Evolutionary conservation across 2,113 vertebrate genomes (phyloP).

Genomic region (Hepsetus odoe): DNA sequence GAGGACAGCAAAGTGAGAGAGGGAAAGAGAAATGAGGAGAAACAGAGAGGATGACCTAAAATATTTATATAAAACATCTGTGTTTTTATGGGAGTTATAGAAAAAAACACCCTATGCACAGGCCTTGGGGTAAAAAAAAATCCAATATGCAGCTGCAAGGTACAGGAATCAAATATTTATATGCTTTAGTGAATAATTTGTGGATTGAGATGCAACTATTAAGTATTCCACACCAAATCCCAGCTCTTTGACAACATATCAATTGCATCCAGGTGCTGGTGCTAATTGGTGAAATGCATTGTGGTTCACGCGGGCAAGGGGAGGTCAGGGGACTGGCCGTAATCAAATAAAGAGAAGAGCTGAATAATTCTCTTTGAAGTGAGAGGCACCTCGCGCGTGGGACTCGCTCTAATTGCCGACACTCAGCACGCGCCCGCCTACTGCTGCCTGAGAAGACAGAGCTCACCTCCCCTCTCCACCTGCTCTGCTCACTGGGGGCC

Average conservation of each 20-base stretch:
- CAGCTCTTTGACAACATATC: conserved; percentile 59
- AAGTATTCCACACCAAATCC: conserved; percentile 53
- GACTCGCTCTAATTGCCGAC: conserved; percentile 62
- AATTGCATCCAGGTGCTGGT: conserved; percentile 54
- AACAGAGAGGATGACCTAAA: conserved; percentile 49
- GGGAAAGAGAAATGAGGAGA: conserved; percentile 17
- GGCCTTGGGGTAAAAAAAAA: conserved; percentile 57
- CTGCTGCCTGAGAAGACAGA: conserved; percentile 39
- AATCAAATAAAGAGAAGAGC: conserved; percentile 66
- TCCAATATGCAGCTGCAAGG: conserved; percentile 53
- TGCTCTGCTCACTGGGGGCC: conserved; percentile 34
- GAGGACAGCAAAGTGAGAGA: conserved; percentile 9
- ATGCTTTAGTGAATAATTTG: conserved; percentile 60
- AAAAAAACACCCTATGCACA: conserved; percentile 51
- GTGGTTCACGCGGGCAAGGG: conserved; percentile 47
- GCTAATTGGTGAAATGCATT: conserved; percentile 67
- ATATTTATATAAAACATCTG: conserved; percentile 64
- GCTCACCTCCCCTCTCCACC: conserved; percentile 39
- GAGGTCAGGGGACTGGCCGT: conserved; percentile 59
- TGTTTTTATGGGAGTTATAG: conserved; percentile 57
- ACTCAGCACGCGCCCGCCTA: conserved; percentile 43
- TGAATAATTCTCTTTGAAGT: conserved; percentile 76
- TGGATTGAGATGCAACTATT: conserved; percentile 61
- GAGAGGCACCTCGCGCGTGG: conserved; percentile 54
- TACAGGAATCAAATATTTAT: conserved; percentile 64